A percentile compares a stretch with the other conserved stretches of the same genome.
Evolutionary conservation across 2,113 vertebrate species (phyloP).

Genomic region (Channa argus): DNA sequence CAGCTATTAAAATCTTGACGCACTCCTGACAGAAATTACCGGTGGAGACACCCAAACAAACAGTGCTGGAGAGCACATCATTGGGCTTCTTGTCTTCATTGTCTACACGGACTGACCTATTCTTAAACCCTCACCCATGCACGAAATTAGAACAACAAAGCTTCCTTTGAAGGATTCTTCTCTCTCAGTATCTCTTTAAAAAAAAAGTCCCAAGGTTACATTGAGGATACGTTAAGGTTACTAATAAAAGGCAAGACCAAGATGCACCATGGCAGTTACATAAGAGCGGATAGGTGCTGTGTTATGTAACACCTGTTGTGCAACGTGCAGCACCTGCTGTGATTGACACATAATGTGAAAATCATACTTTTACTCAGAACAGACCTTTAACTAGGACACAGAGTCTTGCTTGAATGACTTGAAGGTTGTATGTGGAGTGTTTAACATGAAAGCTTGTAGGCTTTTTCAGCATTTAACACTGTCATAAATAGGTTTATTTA

Average conservation of each 20-base stretch:
- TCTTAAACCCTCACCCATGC: constrained; percentile 38
- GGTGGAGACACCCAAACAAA: constrained; percentile 43
- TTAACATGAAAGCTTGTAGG: too few species aligned
- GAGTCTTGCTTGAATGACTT: neutral
- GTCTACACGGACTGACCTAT: constrained; percentile 31
- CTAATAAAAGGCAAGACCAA: constrained; percentile 43
- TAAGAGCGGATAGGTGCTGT: constrained; percentile 50
- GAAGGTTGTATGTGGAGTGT: neutral
- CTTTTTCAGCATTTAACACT: too few species aligned
- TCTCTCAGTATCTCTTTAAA: neutral
- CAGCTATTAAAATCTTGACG: constrained; percentile 46
- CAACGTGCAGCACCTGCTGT: constrained; percentile 49
- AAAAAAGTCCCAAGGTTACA: constrained; percentile 29
- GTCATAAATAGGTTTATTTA: too few species aligned
- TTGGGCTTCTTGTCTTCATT: constrained; percentile 3
- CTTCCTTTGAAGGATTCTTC: constrained; percentile 18
- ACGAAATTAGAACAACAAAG: neutral
- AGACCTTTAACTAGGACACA: neutral
- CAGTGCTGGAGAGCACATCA: neutral
- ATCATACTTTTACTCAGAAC: constrained; percentile 19
- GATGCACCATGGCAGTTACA: constrained; percentile 36
- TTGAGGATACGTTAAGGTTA: constrained; percentile 22
- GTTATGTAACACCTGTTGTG: constrained; percentile 61
- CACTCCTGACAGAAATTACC: constrained; percentile 38
- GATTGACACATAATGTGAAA: constrained; percentile 18